These are phyloP conservation scores for Alitta virens DNA, from an alignment of 2,888 invertebrate genomes.

Conservation along the genomic window DNA sequence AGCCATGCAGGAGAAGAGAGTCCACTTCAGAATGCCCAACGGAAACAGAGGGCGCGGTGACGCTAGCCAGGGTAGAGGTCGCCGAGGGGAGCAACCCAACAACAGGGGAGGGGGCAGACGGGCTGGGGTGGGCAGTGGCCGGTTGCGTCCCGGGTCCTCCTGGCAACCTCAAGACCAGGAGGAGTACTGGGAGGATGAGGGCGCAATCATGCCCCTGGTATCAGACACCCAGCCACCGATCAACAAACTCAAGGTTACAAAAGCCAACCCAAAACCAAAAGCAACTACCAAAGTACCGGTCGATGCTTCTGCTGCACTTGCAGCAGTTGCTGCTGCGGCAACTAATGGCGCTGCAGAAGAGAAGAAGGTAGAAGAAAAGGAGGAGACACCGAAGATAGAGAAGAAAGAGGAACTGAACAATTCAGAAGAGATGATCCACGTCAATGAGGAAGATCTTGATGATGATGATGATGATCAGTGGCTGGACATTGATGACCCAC, in stretches of 20 bases:
- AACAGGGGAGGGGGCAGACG: not conserved
- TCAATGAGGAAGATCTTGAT: not conserved
- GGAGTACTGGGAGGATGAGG: not conserved
- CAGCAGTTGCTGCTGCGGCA: too few species aligned
- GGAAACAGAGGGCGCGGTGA: not conserved
- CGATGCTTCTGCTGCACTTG: too few species aligned
- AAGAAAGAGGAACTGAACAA: not conserved
- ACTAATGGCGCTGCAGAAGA: too few species aligned
- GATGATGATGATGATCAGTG: not conserved
- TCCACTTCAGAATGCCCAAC: not conserved
- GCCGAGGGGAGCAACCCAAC: not conserved
- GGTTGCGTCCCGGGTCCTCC: not conserved
- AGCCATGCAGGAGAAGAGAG: not conserved
- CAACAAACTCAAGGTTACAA: not conserved
- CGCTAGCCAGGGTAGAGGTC: not conserved
- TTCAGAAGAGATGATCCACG: not conserved
- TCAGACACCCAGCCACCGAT: not conserved
- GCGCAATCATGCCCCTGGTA: not conserved
- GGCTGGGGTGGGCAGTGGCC: not conserved
- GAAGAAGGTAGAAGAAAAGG: too few species aligned
- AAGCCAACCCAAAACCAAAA: not conserved
- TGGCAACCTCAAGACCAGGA: not conserved
- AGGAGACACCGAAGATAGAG: not conserved
- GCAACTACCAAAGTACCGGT: not conserved
- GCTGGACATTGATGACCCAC: slow-evolving; percentile 11